Evolutionary conservation across 2,113 vertebrate species (phyloP), one percentile per base, ranked within the genome.

Genomic region (Austrofundulus limnaeus): DNA sequence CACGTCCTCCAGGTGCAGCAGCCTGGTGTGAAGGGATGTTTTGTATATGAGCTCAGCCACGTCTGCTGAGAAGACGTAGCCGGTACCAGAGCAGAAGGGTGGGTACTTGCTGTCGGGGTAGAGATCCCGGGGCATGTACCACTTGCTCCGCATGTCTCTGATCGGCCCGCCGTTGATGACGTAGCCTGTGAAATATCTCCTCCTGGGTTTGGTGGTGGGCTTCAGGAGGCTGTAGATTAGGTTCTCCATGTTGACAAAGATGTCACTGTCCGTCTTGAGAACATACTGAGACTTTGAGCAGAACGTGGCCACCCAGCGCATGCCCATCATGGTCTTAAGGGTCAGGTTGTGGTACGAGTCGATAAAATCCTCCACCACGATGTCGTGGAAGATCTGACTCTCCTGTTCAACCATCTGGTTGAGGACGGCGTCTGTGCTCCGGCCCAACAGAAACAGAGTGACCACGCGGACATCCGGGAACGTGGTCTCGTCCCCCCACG

Each of bases 191-290:
- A 98, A 99, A 84, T 98, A 99, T 48, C 95, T 91, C 81, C 94
- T 94, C 80, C 97, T 91, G 47, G 96, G 96, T 84, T 99, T 98
- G 74, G 94, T 95, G 80, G 92, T 93, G 41, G 97, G 97, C 83
- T 97, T 97, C 37, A 99, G 90, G 28, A 99, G 92, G 88, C 95
- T 99, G 91, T 94, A 95, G 90, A 99, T 94, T 66, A 99, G 94
- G 74, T 98, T 98, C 89, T 99, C 97, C 96, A 99, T 98, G 91
- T 99, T 98, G 85, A 99, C 96, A 81, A 96, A 99, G 90, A 99
- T 98, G 87, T 99, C 97, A 23, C 96, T 98, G 93, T 99, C 97
- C 9, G 97, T 98, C 91, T 99, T 99, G 92, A 99, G 98, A 75
- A 99, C 92, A 0, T 99, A 99, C 54, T 96, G 96, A 47, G 96